Evolutionary conservation across 2,797 vertebrate species (phyloP), one percentile per base, ranked within the genome.

Genomic region (Pseudochaenichthys georgianus): DNA sequence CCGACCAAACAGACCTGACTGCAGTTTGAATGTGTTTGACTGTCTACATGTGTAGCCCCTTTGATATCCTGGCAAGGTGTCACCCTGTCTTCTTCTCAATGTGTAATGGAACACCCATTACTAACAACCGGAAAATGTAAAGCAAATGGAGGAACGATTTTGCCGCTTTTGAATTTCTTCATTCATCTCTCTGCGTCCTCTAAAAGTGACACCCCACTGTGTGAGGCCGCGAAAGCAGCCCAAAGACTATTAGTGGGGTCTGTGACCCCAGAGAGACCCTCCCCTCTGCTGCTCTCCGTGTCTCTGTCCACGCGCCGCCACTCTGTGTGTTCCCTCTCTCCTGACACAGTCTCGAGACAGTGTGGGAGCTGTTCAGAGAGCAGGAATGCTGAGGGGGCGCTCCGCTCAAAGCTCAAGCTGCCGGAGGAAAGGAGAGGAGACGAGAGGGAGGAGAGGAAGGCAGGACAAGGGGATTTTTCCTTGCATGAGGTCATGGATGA

Each of bases 401-500:
- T 88, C 70, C 70, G 63, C 78, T 88, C 70, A 61, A 53, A 87
- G 78, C 87, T 88, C 78, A 71, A 38, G 88, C 89, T 77, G 81
- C 80, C 55, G 84, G 67, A 88, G 81, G 70, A 86, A 70, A 85
- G 73, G 50, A 43, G 77, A 88, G 80, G 70, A 86, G 72, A 85
- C 71, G 50, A 43, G 77, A 87, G 85, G 86, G 76, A 85, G 85
- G 82, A 86, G 77, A 82, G 65, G 71, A 64, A 77, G 75, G 72
- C 77, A 84, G 77, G 82, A 90, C 73, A 86, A 86, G 93, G 92
- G 92, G 89, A 91, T 92, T 94, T 94, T 94, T 87, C 88, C 81
- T 87, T 83, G 80, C 84, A 93, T 95, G 94, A 95, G 91, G 85
- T 95, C 91, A 95, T 92, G 80, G 86, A 88, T 88, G 90, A 91